Evolutionary conservation across 1,140 invertebrate genomes (phyloP), one percentile per base, ranked within the genome.

Genomic region (Heterodera schachtii): DNA sequence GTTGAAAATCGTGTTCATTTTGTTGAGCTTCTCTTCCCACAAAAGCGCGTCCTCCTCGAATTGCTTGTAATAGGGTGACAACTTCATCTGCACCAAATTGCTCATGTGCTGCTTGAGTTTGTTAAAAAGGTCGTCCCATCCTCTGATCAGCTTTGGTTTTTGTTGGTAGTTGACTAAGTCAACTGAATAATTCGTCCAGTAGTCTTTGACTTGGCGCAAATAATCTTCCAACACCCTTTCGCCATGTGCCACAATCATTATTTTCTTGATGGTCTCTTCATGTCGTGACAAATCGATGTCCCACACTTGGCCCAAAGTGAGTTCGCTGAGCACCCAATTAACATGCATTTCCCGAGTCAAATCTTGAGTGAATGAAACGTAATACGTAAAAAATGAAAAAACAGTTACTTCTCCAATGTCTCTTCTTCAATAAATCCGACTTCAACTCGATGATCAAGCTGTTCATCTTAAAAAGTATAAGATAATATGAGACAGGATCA

Each of bases 151-250:
- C 85, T 95, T 94, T 90, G 97, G 98, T 90, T 99, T 99, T 91
- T 96, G 98, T 91, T 99, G 98, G 90, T 99, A 99, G 91, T 97
- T 97, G 78, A 99, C 95, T 82, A 99, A 91, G 89, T 99, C 98
- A 78, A 99, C 91, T 89, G 98, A 95, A 90, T 99, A 99, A 71
- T 94, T 96, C 90, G 98, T 95, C 98, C 98, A 99, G 3, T 95
- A 96, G 91, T 99, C 97, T 78, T 96, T 93, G 9, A 98, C 94
- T 93, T 99, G 96, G 91, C 98, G 98, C 86, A 99, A 93, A 91
- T 99, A 99, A 91, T 99, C 97, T 92, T 99, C 98, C 7, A 99
- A 91, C 0, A 97, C 98, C 95, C 99, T 97, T 92, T 99, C 98
- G 87, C 98, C 98, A 91, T 99, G 98, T 0, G 98, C 98, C 0